Percentiles rank a stretch among this genome's conserved stretches.
Evolutionary conservation across 2,888 invertebrate species (phyloP).

Genomic region (Pristionchus fissidentatus): DNA sequence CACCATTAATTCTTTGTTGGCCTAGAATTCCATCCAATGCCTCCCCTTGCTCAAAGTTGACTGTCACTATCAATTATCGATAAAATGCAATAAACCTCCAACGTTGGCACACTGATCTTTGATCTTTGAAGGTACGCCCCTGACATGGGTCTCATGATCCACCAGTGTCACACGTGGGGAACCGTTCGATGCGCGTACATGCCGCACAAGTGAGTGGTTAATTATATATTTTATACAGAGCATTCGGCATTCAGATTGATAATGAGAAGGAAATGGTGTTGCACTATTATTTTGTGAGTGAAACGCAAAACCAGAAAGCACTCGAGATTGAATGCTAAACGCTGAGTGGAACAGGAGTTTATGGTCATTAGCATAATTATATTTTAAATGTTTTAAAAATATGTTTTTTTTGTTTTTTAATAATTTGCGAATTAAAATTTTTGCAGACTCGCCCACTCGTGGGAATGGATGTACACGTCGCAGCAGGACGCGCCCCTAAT

Average conservation of each 20-base stretch:
- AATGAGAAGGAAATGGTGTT: background rate
- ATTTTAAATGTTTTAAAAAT: too few species aligned
- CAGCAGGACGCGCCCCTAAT: conserved; percentile 72
- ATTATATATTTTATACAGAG: background rate
- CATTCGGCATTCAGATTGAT: background rate
- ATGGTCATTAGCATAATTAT: too few species aligned
- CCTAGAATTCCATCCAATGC: too few species aligned
- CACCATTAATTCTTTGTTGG: too few species aligned
- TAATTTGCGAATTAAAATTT: background rate
- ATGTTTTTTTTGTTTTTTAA: too few species aligned
- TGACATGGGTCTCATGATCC: conserved; percentile 75
- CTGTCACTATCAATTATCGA: too few species aligned
- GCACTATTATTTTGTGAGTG: background rate
- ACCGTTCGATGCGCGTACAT: conserved; percentile 70
- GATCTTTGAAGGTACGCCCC: conserved; percentile 68
- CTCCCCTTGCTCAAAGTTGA: too few species aligned
- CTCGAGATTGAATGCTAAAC: too few species aligned
- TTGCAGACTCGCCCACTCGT: conserved; percentile 72
- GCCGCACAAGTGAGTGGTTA: conserved; percentile 70
- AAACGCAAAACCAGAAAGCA: too few species aligned
- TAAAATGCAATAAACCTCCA: background rate
- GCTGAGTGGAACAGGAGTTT: too few species aligned
- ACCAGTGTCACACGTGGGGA: conserved; percentile 74
- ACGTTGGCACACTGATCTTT: background rate
- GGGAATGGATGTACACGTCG: conserved; percentile 76